Evolutionary conservation across 35 echinoderm and acorn worm genomes (phyloP), one percentile per base, ranked within the genome.

Genomic region (Apostichopus parvimensis): DNA sequence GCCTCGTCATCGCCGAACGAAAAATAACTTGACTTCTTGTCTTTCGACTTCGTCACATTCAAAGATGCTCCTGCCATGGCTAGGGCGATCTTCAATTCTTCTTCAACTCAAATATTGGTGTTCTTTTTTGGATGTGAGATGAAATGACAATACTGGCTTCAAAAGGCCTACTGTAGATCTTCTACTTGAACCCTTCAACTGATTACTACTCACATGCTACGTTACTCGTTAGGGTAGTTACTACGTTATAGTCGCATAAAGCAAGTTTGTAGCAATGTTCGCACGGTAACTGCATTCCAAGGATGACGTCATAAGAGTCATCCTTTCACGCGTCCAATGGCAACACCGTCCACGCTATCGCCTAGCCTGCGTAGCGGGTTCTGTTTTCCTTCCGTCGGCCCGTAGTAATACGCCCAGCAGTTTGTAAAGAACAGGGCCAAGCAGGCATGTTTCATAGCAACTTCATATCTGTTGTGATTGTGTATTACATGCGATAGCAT

Each of bases 1-100:
- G 86, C 82, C 76, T 85, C 80, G 8, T 92, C 94, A 83, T 88
- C 84, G 14, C 82, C 94, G 15, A 95, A 88, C 9, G 61, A 88
- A 88, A 88, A 88, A 34, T 72, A 88, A n/a, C 86, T 88, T 68
- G 14, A 61, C 22, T 88, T 88, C 86, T 73, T 54, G 9, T 72
- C 57, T 53, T 54, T 72, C 23, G 62, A 53, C 5, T 72, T 5
- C 53, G 58, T 61, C 71, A 75, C 13, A 75, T n/a, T 75, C 71
- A 75, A n/a, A 75, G 71, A 75, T 22, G 21, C 13, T n/a, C 20
- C 71, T n/a, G 17, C 71, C 71, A 75, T 75, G 71, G 21, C 20
- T 22, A 75, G 71, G 14, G 71, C 71, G 71, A 75, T 14, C 17
- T 75, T 22, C 15, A 6, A 18, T 7, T 18, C 7, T n/a, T 75